A percentile compares a stretch with the other conserved stretches of the same genome.
Evolutionary conservation across 2,888 invertebrate species (phyloP).

Genomic region (Encarsia formosa): DNA sequence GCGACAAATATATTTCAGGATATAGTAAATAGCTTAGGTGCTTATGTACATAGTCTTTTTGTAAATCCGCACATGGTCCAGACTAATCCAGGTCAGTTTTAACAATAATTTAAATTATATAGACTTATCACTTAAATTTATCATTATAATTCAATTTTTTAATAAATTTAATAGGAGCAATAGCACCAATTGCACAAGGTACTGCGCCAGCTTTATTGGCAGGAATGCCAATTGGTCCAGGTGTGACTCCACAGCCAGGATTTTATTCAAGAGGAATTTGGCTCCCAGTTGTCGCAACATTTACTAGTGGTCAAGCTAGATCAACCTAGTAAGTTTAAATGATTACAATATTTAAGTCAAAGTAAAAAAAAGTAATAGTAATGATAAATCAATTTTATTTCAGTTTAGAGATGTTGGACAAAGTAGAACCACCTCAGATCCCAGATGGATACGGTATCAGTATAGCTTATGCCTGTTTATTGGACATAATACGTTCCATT

Average conservation of each 20-base stretch:
- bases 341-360: background rate
- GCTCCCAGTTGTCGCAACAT: constrained; percentile 82
- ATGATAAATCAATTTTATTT: background rate
- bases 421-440: constrained; percentile 86
- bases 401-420: constrained; percentile 81
- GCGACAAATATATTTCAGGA: constrained; percentile 91
- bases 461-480: constrained; percentile 86
- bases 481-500: constrained; percentile 86
- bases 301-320: constrained; percentile 81
- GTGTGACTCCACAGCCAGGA: constrained; percentile 81
- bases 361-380: background rate
- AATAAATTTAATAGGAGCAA: constrained; percentile 37
- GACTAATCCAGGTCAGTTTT: constrained; percentile 43
- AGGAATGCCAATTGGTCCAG: constrained; percentile 68
- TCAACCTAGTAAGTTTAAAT: constrained; percentile 83
- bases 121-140: background rate
- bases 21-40: constrained; percentile 89
- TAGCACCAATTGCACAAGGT: constrained; percentile 57
- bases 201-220: constrained; percentile 62
- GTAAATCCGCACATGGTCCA: constrained; percentile 67
- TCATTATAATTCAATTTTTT: constrained; percentile 15
- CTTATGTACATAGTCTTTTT: constrained; percentile 89
- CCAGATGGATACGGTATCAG: constrained; percentile 98
- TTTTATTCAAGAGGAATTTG: constrained; percentile 91
- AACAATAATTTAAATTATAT: background rate